phyloP scores from a whole-genome alignment of 2,888 invertebrate species.

The Drosophila mercatorum region DNA sequence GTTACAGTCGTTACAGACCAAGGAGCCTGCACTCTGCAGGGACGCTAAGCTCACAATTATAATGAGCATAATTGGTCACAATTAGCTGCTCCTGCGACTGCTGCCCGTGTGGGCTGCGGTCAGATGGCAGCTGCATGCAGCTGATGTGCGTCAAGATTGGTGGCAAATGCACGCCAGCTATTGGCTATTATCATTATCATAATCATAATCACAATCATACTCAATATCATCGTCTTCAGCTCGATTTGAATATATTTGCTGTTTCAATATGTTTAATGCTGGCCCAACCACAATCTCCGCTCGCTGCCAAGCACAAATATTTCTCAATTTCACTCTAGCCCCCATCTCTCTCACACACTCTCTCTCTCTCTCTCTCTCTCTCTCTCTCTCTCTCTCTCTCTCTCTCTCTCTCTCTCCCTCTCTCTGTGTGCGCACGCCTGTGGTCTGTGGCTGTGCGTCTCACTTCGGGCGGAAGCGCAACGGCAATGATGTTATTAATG shows the following conservation, averaged over 20 bases:
- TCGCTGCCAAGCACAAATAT: background rate
- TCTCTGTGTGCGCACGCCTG: constrained; percentile 4
- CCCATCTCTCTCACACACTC: background rate
- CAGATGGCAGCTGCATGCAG: background rate
- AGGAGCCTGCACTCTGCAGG: background rate
- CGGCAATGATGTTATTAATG: constrained; percentile 51
- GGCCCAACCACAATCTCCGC: constrained; percentile 18
- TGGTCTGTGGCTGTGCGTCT: constrained; percentile 17
- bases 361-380: background rate
- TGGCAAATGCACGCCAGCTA: background rate
- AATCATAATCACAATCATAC: no score
- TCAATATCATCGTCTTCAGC: constrained; percentile 17
- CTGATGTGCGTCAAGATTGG: background rate
- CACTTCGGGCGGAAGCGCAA: constrained; percentile 39
- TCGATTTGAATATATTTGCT: constrained; percentile 37
- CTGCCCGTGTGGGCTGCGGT: background rate
- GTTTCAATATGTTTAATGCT: constrained; percentile 35
- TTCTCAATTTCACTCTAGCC: background rate
- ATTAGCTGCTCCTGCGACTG: background rate
- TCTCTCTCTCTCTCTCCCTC: background rate
- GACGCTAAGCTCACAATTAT: background rate
- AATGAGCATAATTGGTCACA: background rate
- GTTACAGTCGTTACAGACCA: background rate
- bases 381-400: background rate
- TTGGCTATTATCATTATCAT: constrained; percentile 20